Percentiles rank a stretch among this genome's conserved stretches.
phyloP scores from a whole-genome alignment of 23 tunicate species.

The Clavelina lepadiformis region DNA sequence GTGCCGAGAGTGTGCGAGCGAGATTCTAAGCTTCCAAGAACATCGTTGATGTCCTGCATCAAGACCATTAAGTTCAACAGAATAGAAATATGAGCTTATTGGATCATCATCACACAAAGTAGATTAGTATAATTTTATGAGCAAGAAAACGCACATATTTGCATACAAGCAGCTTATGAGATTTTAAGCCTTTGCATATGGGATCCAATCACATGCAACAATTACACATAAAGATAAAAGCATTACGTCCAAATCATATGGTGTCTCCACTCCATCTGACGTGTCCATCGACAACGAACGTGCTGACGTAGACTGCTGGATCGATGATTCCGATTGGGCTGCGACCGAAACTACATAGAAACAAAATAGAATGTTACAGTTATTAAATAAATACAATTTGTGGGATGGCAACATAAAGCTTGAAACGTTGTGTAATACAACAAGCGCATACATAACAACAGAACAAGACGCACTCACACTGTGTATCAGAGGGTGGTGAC shows the following conservation, averaged over 20 bases:
- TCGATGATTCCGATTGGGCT: constrained; percentile 5
- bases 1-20: constrained; percentile 3
- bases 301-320: constrained; percentile 11
- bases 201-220: not conserved
- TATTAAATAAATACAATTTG: no score
- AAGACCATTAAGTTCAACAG: not conserved
- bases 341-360: not conserved
- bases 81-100: not conserved
- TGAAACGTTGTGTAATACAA: no score
- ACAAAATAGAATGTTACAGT: no score
- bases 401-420: no score
- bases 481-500: no score
- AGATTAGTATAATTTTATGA: not conserved
- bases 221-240: not conserved
- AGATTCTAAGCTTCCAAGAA: not conserved
- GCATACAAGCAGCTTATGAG: no score
- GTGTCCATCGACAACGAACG: constrained; percentile 19
- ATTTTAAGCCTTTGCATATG: no score
- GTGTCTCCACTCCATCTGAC: constrained; percentile 36
- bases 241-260: constrained; percentile 25
- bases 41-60: constrained; percentile 34
- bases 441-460: not conserved
- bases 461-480: not conserved
- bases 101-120: not conserved
- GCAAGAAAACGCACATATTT: no score